Evolutionary conservation across 2,888 invertebrate species (phyloP).

Genomic region (Ectobius pallidus): DNA sequence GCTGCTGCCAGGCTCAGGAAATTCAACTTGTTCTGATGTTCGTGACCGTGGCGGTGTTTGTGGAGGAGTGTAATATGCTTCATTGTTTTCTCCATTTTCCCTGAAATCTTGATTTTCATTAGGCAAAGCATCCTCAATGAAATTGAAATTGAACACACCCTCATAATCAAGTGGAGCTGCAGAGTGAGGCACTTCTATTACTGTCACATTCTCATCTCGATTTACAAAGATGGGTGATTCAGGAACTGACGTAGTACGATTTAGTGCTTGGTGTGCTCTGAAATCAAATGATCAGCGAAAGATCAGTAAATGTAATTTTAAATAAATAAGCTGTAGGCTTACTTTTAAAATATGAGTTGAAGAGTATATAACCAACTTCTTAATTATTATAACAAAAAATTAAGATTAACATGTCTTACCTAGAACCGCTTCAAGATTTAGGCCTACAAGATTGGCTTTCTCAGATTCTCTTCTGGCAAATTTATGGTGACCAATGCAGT

Average conservation of each 20-base stretch:
- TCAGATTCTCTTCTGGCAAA: too few relatives aligned
- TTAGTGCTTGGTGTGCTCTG: slow-evolving; percentile 37
- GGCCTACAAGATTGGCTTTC: too few relatives aligned
- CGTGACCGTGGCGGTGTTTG: slow-evolving; percentile 38
- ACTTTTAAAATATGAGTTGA: too few relatives aligned
- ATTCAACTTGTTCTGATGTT: slow-evolving; percentile 7
- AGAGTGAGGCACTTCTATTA: slow-evolving; percentile 46
- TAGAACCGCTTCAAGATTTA: too few relatives aligned
- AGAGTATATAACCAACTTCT: too few relatives aligned
- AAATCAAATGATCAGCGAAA: neutral
- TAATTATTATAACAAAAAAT: too few relatives aligned
- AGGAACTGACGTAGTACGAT: slow-evolving; percentile 39
- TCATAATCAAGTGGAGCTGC: slow-evolving; percentile 26
- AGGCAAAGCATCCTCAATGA: slow-evolving; percentile 41
- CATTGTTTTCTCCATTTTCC: slow-evolving; percentile 40
- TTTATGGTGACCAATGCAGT: too few relatives aligned
- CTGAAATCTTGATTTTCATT: slow-evolving; percentile 16
- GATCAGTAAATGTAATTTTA: too few relatives aligned
- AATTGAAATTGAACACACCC: slow-evolving; percentile 45
- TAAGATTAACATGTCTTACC: too few relatives aligned
- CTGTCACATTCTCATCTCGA: slow-evolving; percentile 45
- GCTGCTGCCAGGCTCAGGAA: slow-evolving; percentile 19
- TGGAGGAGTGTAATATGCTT: slow-evolving; percentile 44
- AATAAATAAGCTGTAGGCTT: too few relatives aligned
- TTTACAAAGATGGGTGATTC: slow-evolving; percentile 25